Base-by-base conservation (phyloP, 2,888 invertebrate species). In the Bellardia bayeri region DNA sequence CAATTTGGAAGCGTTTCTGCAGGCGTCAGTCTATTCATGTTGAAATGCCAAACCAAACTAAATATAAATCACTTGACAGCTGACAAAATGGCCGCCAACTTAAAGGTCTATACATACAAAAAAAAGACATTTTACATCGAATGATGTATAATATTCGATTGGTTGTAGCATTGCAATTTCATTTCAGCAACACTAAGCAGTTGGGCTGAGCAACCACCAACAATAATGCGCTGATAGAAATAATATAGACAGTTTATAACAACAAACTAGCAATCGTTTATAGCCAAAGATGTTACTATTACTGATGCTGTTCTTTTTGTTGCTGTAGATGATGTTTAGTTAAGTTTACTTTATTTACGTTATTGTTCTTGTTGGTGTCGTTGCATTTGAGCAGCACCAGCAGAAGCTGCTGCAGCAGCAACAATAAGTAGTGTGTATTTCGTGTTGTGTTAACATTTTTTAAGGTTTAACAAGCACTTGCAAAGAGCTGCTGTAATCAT, bases 391-490 rank as follows among this genome's bases (percentile, higher is more conserved):
- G 63, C 37, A 63, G 49, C 13, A 78, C 23, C 16, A 63, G 69
- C 58, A 49, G 61, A 66, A 80, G 40, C 75, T 75, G 45, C 16
- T 56, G 69, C 58, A 49, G 61, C 66, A 80, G 40, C 75, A 80
- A 49, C 78, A 79, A 56, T n/a, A 33, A 13, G 9, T 58, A 14
- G 23, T 33, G 49, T 66, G 61, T 69, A 68, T 79, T 76, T 81
- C 84, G 86, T 84, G 82, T 85, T 86, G 86, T 86, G 86, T 85
- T 85, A 86, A 88, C 79, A 86, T 86, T 88, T 86, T 81, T 86
- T 84, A 82, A 86, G 75, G 66, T 86, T 85, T 85, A 84, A 86
- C 86, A 81, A 87, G 84, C 79, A 84, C 74, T 85, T 87, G 86
- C 76, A 80, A 74, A 54, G 75, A 85, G 79, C 82, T 81, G 80